Conservation (phyloP, 1,140 invertebrate species). For the Papilio polytes region DNA sequence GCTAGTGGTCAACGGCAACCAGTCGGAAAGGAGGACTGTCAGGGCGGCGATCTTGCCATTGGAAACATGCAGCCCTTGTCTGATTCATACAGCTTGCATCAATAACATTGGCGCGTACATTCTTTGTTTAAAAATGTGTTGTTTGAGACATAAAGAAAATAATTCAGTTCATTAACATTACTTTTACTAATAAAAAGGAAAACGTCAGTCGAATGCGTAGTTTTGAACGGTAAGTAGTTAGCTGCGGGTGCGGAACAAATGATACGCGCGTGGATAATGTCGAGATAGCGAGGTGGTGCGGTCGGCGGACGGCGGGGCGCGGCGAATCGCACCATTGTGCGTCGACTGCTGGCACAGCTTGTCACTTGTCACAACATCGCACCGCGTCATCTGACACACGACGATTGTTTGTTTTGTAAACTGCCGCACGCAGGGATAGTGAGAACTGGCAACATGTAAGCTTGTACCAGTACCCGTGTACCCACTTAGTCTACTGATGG, state of each 20-base stretch:
- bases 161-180: background rate
- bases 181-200: constrained; percentile 9
- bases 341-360: background rate
- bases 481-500: too few species aligned
- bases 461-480: background rate
- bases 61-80: background rate
- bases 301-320: background rate
- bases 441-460: background rate
- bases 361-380: background rate
- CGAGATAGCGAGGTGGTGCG: background rate
- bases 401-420: background rate
- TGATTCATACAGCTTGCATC: background rate
- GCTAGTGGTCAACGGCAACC: too few species aligned
- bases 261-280: constrained; percentile 1
- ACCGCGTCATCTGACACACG: background rate
- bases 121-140: constrained; percentile 5
- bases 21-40: too few species aligned
- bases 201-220: background rate
- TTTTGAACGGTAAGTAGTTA: background rate
- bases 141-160: background rate
- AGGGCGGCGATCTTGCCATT: background rate
- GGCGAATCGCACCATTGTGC: constrained; percentile 15
- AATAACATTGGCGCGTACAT: background rate
- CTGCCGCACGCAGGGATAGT: background rate
- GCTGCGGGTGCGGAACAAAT: constrained; percentile 1